Percentiles rank a stretch among this genome's conserved stretches.
These are phyloP conservation scores for Homarus americanus DNA, from an alignment of 1,140 invertebrate species.

Conservation along the genomic window DNA sequence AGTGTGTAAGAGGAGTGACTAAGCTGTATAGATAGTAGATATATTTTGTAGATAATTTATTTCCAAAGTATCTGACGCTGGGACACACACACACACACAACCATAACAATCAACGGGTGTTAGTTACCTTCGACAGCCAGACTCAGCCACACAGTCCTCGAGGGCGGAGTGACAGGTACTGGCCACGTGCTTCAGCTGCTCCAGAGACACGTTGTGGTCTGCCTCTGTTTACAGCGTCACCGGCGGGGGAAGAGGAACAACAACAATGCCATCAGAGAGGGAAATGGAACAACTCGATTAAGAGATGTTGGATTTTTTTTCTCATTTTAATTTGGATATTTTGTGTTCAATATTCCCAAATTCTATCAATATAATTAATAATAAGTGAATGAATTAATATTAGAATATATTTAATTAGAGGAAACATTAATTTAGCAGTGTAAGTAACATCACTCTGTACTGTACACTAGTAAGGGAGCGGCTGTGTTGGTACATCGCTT, in stretches of 20 bases:
- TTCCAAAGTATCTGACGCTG: no score
- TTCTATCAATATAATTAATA: neutral
- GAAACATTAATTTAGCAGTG: neutral
- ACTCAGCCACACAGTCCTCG: constrained; percentile 44
- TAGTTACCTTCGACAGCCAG: constrained; percentile 47
- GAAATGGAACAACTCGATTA: neutral
- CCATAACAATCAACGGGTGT: neutral
- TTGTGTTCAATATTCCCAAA: neutral
- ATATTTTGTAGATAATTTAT: no score
- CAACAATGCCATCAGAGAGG: neutral
- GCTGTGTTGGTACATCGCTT: neutral
- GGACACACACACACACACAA: neutral
- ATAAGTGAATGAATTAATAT: neutral
- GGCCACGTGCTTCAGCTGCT: constrained; percentile 58
- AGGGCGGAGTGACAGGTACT: constrained; percentile 56
- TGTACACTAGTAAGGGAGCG: neutral
- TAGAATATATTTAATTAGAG: neutral
- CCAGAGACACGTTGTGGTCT: constrained; percentile 53
- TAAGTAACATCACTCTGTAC: neutral
- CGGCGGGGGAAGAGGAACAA: neutral
- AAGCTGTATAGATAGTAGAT: no score
- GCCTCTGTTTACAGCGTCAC: constrained; percentile 27
- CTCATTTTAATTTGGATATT: neutral
- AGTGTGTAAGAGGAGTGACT: no score
- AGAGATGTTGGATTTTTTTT: neutral